Conservation (phyloP, 2,888 invertebrate species). For the Athalia circularis region DNA sequence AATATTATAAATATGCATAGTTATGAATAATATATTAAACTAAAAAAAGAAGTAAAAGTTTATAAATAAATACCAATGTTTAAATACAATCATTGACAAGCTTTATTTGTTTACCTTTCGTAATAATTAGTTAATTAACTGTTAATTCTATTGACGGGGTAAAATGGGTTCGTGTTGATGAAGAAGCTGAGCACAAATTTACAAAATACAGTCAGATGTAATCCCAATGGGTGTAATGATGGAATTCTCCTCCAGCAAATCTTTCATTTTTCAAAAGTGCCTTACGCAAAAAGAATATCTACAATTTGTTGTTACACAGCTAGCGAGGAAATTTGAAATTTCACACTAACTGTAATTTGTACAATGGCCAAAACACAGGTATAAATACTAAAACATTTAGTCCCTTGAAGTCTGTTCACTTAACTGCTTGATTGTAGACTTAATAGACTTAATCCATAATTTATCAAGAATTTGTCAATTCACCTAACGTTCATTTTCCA, state of each 20-base stretch:
- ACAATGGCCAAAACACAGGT: constrained; percentile 13
- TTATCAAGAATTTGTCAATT: not conserved
- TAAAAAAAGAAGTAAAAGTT: constrained; percentile 11
- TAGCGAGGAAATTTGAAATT: not conserved
- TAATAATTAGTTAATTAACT: constrained; percentile 67
- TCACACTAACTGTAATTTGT: constrained; percentile 9
- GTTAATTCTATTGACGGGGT: constrained; percentile 65
- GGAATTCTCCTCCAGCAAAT: not conserved
- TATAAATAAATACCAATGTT: constrained; percentile 46
- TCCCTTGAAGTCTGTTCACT: constrained; percentile 33
- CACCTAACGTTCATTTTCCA: constrained; percentile 1
- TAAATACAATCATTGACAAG: constrained; percentile 69
- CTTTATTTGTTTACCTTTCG: constrained; percentile 69
- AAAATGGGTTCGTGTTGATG: constrained; percentile 25
- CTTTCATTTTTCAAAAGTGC: not conserved
- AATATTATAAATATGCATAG: constrained; percentile 30
- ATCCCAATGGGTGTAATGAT: not conserved
- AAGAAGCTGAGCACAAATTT: not conserved
- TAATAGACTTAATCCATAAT: constrained; percentile 9
- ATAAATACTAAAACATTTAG: constrained; percentile 32
- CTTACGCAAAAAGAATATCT: not conserved
- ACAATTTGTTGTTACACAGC: not conserved
- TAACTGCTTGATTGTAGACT: constrained; percentile 36
- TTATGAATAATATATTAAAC: constrained; percentile 8
- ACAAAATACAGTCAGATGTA: constrained; percentile 20